A percentile compares a stretch with the other conserved stretches of the same genome.
These are phyloP conservation scores for Serinus canaria DNA, from an alignment of 2,113 vertebrate species.

Conservation along the genomic window DNA sequence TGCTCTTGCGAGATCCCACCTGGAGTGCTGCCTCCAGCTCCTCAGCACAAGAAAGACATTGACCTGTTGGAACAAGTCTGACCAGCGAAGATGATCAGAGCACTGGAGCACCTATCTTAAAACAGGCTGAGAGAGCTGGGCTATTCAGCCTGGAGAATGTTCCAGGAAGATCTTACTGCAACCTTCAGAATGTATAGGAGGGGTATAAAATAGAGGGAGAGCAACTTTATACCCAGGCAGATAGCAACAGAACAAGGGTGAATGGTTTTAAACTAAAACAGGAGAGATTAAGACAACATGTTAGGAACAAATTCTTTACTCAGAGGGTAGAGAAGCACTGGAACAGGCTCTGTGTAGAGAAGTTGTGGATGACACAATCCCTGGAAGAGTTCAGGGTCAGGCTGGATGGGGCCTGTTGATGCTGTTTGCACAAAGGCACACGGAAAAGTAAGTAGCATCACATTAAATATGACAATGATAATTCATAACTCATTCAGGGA, in stretches of 20 bases:
- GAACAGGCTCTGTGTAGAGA: neutral
- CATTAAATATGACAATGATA: neutral
- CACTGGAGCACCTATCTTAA: neutral
- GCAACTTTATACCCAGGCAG: neutral
- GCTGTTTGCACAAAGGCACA: neutral
- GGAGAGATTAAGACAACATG: neutral
- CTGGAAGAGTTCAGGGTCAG: neutral
- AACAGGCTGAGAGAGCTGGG: neutral
- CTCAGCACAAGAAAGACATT: neutral
- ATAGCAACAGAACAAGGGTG: neutral
- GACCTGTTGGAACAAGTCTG: neutral
- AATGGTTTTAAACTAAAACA: neutral
- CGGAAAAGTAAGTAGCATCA: neutral
- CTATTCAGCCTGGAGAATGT: neutral
- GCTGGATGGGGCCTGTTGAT: neutral
- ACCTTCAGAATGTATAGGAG: neutral
- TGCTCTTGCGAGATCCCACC: neutral
- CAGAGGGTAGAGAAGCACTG: neutral
- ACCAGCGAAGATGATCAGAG: neutral
- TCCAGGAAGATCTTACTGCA: neutral
- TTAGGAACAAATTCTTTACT: neutral
- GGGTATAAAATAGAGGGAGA: neutral
- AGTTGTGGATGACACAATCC: rapidly evolving
- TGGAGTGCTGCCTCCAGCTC: neutral
- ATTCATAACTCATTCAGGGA: neutral